phyloP scores from a whole-genome alignment of 1,140 invertebrate genomes.

The Hylyphantes graminicola region DNA sequence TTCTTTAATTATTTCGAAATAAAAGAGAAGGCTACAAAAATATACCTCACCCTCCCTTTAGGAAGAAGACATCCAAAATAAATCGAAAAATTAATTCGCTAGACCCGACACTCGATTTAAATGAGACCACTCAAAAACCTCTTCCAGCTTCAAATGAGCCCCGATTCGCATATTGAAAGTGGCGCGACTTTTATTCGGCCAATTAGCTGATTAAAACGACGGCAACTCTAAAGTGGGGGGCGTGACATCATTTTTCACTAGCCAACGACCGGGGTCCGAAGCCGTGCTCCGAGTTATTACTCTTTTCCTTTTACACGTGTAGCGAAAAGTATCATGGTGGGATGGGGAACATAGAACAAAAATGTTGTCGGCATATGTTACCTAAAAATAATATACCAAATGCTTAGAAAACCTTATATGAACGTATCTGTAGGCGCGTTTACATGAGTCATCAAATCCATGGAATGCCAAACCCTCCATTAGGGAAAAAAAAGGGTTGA shows the following conservation, averaged over 20 bases:
- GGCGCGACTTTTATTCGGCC: slow-evolving; percentile 11
- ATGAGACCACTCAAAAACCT: neutral
- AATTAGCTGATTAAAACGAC: slow-evolving; percentile 53
- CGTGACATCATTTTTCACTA: slow-evolving; percentile 44
- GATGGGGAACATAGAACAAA: too few relatives aligned
- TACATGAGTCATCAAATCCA: too few relatives aligned
- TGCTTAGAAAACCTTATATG: too few relatives aligned
- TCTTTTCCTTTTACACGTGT: slow-evolving; percentile 1
- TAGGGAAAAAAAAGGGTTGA: too few relatives aligned
- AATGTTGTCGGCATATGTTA: too few relatives aligned
- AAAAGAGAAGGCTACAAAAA: too few relatives aligned
- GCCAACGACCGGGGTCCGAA: slow-evolving; percentile 2
- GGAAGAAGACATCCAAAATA: too few relatives aligned
- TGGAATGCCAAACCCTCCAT: too few relatives aligned
- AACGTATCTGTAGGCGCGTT: too few relatives aligned
- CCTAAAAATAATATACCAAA: too few relatives aligned
- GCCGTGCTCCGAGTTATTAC: slow-evolving; percentile 3
- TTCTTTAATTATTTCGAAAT: too few relatives aligned
- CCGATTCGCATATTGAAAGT: slow-evolving; percentile 13
- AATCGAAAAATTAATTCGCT: neutral
- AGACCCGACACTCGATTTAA: too few relatives aligned
- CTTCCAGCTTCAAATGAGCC: neutral
- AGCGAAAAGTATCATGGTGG: neutral
- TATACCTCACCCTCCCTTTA: neutral
- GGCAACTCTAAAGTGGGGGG: slow-evolving; percentile 13